These are phyloP conservation scores for Megathymus violae DNA, from an alignment of 1,140 invertebrate species.

Conservation along the genomic window DNA sequence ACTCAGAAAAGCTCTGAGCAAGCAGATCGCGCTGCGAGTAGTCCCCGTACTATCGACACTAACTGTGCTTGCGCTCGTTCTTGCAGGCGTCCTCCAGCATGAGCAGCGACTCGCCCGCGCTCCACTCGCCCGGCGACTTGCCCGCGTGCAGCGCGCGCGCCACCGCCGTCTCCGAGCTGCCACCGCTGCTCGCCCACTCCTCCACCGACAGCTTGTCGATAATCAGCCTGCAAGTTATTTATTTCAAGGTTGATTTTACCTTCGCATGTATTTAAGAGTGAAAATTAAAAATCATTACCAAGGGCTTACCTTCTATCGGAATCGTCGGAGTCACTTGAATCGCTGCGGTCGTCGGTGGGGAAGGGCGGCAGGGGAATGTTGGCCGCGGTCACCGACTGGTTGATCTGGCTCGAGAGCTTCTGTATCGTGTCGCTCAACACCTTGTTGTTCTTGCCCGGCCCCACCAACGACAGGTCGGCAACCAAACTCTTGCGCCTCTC, in stretches of 20 bases:
- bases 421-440: conserved; percentile 86
- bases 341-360: conserved; percentile 72
- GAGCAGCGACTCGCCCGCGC: conserved; percentile 74
- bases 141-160: conserved; percentile 63
- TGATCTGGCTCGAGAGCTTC: conserved; percentile 83
- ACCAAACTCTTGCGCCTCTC: conserved; percentile 69
- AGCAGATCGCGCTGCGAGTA: no score
- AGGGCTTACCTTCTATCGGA: conserved; percentile 86
- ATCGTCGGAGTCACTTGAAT: conserved; percentile 88
- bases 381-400: conserved; percentile 67
- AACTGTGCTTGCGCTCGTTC: conserved; percentile 74
- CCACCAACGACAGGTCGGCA: conserved; percentile 58
- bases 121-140: conserved; percentile 77
- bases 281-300: no score
- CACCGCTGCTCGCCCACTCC: conserved; percentile 63
- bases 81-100: conserved; percentile 80
- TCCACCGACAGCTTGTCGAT: conserved; percentile 80
- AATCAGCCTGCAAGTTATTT: conserved; percentile 63
- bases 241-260: no score
- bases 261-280: no score
- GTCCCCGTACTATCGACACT: no score
- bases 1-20: no score
- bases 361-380: conserved; percentile 66
- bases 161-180: conserved; percentile 33
- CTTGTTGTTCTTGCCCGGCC: conserved; percentile 83